Evolutionary conservation across 2,113 vertebrate genomes (phyloP), one percentile per base, ranked within the genome.

Genomic region (Carlito syrichta): DNA sequence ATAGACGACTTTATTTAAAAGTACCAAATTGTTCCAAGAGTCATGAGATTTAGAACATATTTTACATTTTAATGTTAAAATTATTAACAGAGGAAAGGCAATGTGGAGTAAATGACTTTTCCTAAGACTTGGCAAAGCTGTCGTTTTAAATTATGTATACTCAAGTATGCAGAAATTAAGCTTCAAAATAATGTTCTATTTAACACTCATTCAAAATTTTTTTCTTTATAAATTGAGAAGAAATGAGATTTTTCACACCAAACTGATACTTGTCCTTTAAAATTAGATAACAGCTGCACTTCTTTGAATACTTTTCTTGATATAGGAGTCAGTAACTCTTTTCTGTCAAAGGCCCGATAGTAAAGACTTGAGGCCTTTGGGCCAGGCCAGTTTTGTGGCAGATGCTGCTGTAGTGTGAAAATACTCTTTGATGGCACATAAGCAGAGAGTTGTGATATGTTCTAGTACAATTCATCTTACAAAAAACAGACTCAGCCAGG

Each of bases 181-280:
- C 76, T 92, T 95, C n/a, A 97, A 96, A 97, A 89, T 94, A 81
- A 56, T 95, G 66, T 50, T 68, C 71, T 71, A 5, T 52, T 52
- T 89, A 71, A 81, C 63, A 38, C 63, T 27, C 8, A 85, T 2
- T 16, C 62, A 86, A 87, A 88, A 3, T 5, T 12, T 63, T 91
- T 84, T 81, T 90, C 71, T 92, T n/a, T 66, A 4, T 69, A 13
- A 83, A 12, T 56, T 81, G 12, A 85, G 43, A 85, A 60, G 82
- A 90, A 77, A 32, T 77, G 66, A 93, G 14, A 73, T 83, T 95
- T 68, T 89, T 95, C 52, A 83, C 50, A 86, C 35, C 3, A 58
- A 77, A 43, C 2, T 19, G 38, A 27, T 77, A 43, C 5, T 71
- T 93, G 35, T 82, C 86, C 52, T 81, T 94, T 93, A 66, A 97